These are phyloP conservation scores for Polymixis lichenea DNA, from an alignment of 2,888 invertebrate species.

Conservation along the genomic window DNA sequence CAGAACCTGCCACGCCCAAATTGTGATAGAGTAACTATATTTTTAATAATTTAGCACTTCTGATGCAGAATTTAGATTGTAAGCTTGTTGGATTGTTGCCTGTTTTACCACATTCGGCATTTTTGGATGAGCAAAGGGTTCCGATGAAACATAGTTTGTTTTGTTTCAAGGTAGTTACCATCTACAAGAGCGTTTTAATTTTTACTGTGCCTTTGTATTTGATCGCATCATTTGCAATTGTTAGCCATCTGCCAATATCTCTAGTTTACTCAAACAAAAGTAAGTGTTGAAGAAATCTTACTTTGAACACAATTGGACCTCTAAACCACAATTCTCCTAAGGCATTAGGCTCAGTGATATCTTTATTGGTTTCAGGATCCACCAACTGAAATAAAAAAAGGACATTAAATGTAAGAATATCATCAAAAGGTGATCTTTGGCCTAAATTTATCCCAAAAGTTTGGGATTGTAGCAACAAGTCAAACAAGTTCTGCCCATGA, in stretches of 20 bases:
- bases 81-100: no score
- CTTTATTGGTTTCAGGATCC: conserved; percentile 77
- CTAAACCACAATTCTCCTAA: conserved; percentile 85
- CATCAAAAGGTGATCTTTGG: not conserved
- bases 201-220: not conserved
- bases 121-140: not conserved
- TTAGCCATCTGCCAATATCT: no score
- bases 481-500: no score
- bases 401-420: not conserved
- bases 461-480: not conserved
- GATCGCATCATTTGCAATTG: no score
- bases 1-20: not conserved
- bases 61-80: not conserved
- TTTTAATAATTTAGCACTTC: not conserved
- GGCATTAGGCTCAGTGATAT: conserved; percentile 77
- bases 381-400: conserved; percentile 77
- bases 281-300: conserved; percentile 46
- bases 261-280: no score
- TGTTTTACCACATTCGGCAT: not conserved
- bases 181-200: not conserved
- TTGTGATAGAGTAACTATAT: not conserved
- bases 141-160: not conserved
- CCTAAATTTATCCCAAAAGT: no score
- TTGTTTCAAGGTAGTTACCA: no score
- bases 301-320: conserved; percentile 78